Evolutionary conservation across 2,888 invertebrate species (phyloP), one percentile per base, ranked within the genome.

Genomic region (Lepidochitona cinerea): DNA sequence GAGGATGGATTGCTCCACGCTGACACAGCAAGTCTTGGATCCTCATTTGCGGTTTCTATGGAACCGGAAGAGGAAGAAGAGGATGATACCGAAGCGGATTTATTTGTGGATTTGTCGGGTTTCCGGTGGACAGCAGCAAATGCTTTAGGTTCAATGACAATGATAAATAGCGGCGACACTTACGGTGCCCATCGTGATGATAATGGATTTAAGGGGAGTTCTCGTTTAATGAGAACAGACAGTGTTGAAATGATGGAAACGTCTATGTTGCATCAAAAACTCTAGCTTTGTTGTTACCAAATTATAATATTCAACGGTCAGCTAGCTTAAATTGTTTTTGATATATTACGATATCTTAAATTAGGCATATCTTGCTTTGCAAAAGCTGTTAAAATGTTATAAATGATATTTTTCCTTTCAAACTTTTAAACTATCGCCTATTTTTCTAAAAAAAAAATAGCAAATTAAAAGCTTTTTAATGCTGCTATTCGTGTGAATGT

Each of bases 41-140:
- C 59, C 23, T 59, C 59, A 14, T 59, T 29, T 26, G 23, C 59
- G 18, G 59, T 59, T 14, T 59, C 59, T 4, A 59, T 59, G 14
- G 59, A 59, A 1, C n/a, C n/a, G n/a, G 59, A 59, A 29, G 59
- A 59, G 14, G 59, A 59, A 26, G 59, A 59, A 29, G 59, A 59
- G 26, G 59, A 59, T 26, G 59, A 59, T 29, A 59, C 26, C 3
- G 59, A 59, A 26, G 66, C 37, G 66, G 66, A 66, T 66, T 26
- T 66, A 12, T 66, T 66, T 36, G 66, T 66, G 66, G 66, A 66
- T 36, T 37, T 66, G 37, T 66, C 66, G 1, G 59, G 59, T 29
- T 59, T 59, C 32, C 23, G 59, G 14, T 59, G 59, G 59, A 59
- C 59, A 26, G 59, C 59, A 29, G 59, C 59, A 1, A 59, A 59